phyloP scores from a whole-genome alignment of 2,113 vertebrate species.

The Platichthys stellatus region DNA sequence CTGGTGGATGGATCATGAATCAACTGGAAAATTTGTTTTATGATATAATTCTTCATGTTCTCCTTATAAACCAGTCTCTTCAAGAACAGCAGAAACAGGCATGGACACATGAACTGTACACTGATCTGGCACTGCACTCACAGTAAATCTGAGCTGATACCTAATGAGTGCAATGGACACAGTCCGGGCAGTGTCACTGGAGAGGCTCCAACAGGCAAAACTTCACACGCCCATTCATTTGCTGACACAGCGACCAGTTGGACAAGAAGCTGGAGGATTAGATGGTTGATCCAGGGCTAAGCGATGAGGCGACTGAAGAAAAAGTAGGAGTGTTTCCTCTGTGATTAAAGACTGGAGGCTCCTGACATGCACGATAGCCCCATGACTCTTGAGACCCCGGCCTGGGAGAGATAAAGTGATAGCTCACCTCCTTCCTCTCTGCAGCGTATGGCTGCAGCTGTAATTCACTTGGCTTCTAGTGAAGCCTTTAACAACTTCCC shows the following conservation, averaged over 20 bases:
- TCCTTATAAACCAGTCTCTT: too few species aligned
- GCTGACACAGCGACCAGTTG: constrained; percentile 58
- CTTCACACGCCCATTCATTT: constrained; percentile 56
- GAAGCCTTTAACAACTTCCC: constrained; percentile 36
- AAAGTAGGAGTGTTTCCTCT: constrained; percentile 47
- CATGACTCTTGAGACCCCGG: constrained; percentile 48
- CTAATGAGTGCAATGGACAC: neutral
- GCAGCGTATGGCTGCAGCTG: constrained; percentile 10
- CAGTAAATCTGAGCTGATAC: constrained; percentile 20
- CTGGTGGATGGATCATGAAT: too few species aligned
- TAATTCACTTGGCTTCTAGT: constrained; percentile 46
- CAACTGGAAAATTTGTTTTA: too few species aligned
- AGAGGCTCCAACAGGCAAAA: constrained; percentile 27
- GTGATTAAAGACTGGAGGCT: constrained; percentile 64
- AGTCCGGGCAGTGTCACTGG: constrained; percentile 14
- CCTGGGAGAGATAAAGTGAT: constrained; percentile 51
- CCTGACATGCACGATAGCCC: constrained; percentile 63
- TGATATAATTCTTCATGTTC: too few species aligned
- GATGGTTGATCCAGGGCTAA: constrained; percentile 35
- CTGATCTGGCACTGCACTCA: neutral
- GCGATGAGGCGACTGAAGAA: constrained; percentile 42
- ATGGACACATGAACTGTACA: neutral
- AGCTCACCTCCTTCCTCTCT: constrained; percentile 32
- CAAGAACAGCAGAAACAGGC: neutral
- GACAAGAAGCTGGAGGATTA: constrained; percentile 64